Percentiles rank a stretch among this genome's conserved stretches.
These are phyloP conservation scores for Tolypeutes matacus DNA, from an alignment of 2,797 vertebrate genomes.

Conservation along the genomic window DNA sequence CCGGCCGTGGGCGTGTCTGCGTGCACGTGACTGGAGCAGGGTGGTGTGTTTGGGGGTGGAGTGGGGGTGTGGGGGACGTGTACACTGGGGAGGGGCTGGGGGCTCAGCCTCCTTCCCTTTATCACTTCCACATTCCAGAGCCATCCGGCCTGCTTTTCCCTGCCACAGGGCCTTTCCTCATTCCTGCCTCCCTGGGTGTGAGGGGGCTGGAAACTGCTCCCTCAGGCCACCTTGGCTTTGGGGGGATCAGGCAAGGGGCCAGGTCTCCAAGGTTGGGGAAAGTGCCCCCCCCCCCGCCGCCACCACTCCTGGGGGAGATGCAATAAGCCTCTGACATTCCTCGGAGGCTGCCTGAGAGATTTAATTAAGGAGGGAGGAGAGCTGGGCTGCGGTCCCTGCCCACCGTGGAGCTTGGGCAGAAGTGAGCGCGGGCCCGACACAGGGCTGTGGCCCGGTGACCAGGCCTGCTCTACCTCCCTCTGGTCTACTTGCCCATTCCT, in stretches of 20 bases:
- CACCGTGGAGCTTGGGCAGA: neutral
- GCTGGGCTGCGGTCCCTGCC: slow-evolving; percentile 1
- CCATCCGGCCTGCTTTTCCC: slow-evolving; percentile 76
- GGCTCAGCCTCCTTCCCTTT: slow-evolving; percentile 78
- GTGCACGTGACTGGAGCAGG: slow-evolving; percentile 70
- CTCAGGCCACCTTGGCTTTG: slow-evolving; percentile 53
- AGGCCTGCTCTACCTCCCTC: neutral
- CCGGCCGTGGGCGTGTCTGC: slow-evolving; percentile 67
- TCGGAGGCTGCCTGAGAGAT: slow-evolving; percentile 93
- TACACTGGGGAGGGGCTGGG: neutral
- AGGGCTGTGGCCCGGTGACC: neutral
- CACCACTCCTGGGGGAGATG: slow-evolving; percentile 75
- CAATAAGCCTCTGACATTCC: slow-evolving; percentile 92
- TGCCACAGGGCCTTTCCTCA: slow-evolving; percentile 82
- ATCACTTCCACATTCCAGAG: slow-evolving; percentile 85
- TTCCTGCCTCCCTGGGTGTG: slow-evolving; percentile 83
- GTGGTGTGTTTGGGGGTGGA: slow-evolving; percentile 52
- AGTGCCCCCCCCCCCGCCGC: neutral
- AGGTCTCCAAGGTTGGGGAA: slow-evolving; percentile 63
- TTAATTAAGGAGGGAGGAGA: slow-evolving; percentile 92
- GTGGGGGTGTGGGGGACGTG: slow-evolving; percentile 53
- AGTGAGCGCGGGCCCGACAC: neutral
- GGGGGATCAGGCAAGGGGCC: slow-evolving; percentile 48
- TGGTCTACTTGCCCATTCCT: neutral
- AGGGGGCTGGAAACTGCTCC: slow-evolving; percentile 73